Evolutionary conservation across 92 coral and sea anemone species (phyloP).

Genomic region (Umimayanthus chanpuru): DNA sequence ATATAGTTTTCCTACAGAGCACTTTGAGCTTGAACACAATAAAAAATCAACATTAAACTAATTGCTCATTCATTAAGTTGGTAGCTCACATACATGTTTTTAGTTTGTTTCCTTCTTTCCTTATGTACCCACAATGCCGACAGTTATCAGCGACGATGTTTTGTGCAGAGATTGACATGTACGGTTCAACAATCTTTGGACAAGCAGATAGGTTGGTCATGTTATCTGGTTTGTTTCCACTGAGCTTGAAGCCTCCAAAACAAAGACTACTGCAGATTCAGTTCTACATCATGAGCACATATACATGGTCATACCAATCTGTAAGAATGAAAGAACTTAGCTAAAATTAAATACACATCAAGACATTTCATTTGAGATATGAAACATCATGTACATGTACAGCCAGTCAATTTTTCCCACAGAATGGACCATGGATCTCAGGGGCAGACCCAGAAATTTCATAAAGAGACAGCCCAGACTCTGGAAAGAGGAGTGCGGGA

Average conservation of each 20-base stretch:
- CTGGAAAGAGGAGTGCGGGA: too few relatives aligned
- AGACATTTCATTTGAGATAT: background rate
- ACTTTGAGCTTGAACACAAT: background rate
- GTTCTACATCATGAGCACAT: background rate
- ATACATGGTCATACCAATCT: background rate
- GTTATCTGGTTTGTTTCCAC: background rate
- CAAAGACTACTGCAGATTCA: background rate
- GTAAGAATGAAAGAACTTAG: background rate
- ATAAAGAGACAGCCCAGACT: too few relatives aligned
- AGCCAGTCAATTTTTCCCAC: too few relatives aligned
- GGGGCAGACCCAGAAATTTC: too few relatives aligned
- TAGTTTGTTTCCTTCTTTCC: constrained; percentile 81
- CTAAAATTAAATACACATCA: background rate
- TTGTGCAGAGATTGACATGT: constrained; percentile 82
- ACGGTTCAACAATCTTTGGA: constrained; percentile 76
- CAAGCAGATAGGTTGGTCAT: background rate
- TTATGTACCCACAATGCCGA: constrained; percentile 90
- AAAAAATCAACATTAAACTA: background rate
- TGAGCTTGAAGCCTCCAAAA: background rate
- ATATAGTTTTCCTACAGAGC: background rate
- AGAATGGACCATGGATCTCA: too few relatives aligned
- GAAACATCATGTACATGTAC: too few relatives aligned
- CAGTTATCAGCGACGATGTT: constrained; percentile 75
- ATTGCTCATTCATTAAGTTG: background rate
- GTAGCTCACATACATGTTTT: constrained; percentile 88